Evolutionary conservation across 2,113 vertebrate species (phyloP).

Genomic region (Melanotaenia duboulayi): DNA sequence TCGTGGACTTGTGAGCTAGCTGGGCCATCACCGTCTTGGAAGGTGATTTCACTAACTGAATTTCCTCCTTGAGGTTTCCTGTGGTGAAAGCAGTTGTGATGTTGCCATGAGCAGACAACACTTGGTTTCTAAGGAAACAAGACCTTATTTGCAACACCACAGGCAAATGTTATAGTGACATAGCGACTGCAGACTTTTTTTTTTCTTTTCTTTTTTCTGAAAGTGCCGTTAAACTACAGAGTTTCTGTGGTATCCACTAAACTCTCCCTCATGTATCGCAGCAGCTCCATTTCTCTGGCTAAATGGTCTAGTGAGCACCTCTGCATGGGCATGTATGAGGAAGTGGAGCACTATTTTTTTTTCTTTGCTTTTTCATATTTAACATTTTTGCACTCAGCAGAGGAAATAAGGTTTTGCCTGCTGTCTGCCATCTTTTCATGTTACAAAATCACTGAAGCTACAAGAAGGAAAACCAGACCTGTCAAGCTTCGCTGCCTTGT

Average conservation of each 20-base stretch:
- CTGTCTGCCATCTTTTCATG: neutral
- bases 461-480: conserved; percentile 15
- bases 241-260: conserved; percentile 11
- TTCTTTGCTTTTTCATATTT: conserved; percentile 1
- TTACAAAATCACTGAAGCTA: neutral
- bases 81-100: conserved; percentile 59
- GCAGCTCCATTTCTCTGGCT: neutral
- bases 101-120: conserved; percentile 73
- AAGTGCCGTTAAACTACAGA: conserved; percentile 14
- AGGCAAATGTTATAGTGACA: conserved; percentile 36
- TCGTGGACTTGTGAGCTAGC: conserved; percentile 19
- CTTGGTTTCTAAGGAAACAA: conserved; percentile 75
- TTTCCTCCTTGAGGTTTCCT: conserved; percentile 76
- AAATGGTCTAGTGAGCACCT: neutral
- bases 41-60: conserved; percentile 64
- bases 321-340: neutral
- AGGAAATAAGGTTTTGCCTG: neutral
- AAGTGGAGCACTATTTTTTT: neutral
- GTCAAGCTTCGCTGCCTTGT: neutral
- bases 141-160: conserved; percentile 61
- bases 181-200: conserved; percentile 38
- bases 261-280: neutral
- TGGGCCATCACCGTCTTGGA: conserved; percentile 43
- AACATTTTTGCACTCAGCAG: neutral
- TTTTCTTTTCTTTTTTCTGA: neutral